Percentiles rank a stretch among this genome's conserved stretches.
Conservation (phyloP, 2,113 vertebrate species). For the Alouatta palliata region DNA sequence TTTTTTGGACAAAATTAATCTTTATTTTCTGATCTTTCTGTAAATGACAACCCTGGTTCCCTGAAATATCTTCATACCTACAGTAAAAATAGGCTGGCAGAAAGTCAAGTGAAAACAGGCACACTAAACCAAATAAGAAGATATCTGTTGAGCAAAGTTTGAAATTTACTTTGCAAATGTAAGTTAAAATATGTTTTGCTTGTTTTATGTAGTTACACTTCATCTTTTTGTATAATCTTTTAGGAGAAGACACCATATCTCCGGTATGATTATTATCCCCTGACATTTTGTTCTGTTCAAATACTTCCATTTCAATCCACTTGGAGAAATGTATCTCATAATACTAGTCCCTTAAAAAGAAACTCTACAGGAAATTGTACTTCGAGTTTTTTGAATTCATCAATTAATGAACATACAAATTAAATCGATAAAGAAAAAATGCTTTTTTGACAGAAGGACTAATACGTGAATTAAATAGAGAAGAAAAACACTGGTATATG, state of each 20-base stretch:
- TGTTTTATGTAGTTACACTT: neutral
- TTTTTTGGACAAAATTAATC: neutral
- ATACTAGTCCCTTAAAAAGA: neutral
- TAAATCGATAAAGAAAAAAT: conserved; percentile 30
- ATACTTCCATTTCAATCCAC: neutral
- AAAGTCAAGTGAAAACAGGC: neutral
- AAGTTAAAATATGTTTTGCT: neutral
- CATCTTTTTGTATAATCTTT: neutral
- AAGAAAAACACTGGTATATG: neutral
- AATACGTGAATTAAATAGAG: neutral
- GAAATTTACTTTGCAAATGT: neutral
- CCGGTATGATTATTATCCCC: neutral
- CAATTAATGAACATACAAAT: neutral
- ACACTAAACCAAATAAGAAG: neutral
- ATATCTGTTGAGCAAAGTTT: neutral
- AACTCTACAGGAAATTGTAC: neutral
- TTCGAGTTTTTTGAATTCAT: neutral
- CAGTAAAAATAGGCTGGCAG: neutral
- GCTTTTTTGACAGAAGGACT: neutral
- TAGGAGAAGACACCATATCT: neutral
- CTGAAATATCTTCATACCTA: neutral
- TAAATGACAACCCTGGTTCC: neutral
- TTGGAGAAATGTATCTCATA: neutral
- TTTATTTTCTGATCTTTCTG: neutral
- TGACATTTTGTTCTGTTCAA: neutral